Conservation (phyloP, 2,888 invertebrate species). For the Cantharis lateralis region DNA sequence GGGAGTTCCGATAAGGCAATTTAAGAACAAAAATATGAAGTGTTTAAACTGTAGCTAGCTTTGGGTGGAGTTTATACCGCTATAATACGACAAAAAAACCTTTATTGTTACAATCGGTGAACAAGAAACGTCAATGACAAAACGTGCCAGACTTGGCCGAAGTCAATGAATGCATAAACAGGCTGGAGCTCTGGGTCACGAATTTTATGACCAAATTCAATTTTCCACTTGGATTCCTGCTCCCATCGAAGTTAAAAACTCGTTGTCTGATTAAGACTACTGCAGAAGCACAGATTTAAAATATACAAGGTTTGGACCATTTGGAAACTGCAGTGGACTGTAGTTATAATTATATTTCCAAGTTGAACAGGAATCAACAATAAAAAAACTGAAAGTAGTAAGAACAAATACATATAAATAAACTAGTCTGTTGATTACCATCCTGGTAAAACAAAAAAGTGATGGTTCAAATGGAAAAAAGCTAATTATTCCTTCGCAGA, state of each 20-base stretch:
- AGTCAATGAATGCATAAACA: background rate
- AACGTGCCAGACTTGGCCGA: background rate
- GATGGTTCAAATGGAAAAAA: background rate
- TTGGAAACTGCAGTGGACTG: background rate
- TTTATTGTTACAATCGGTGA: background rate
- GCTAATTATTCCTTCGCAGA: background rate
- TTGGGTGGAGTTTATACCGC: background rate
- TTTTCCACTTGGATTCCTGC: background rate
- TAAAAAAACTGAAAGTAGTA: background rate
- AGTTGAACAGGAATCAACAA: background rate
- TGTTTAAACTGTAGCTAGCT: background rate
- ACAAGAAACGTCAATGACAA: background rate
- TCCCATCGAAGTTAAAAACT: background rate
- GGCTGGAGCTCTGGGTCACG: background rate
- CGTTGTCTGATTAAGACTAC: too few relatives aligned
- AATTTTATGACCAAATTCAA: background rate
- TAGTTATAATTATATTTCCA: background rate
- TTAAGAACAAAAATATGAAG: background rate
- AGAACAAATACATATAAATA: background rate
- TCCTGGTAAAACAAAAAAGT: background rate
- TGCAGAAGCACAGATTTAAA: too few relatives aligned
- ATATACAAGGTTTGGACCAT: background rate
- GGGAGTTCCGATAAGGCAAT: too few relatives aligned
- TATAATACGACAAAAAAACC: background rate
- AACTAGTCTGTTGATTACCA: background rate